Percentiles rank a stretch among this genome's conserved stretches.
phyloP scores from a whole-genome alignment of 2,797 vertebrate species.

The Chromobotia macracanthus region DNA sequence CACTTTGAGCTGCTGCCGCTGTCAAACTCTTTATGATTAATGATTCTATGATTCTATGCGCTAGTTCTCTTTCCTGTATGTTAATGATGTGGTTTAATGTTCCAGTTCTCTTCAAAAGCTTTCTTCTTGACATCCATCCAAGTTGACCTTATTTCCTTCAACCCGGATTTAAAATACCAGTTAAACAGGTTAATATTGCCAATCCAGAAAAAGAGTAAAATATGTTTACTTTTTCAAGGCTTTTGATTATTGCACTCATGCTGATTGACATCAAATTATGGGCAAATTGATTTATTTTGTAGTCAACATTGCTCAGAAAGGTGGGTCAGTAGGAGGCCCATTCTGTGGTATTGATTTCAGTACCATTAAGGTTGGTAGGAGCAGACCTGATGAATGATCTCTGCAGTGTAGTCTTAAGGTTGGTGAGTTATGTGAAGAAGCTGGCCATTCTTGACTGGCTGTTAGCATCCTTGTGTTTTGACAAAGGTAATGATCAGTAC shows the following conservation, averaged over 20 bases:
- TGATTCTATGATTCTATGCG: constrained; percentile 51
- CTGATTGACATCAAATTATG: background rate
- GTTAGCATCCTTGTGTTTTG: background rate
- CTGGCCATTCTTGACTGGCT: background rate
- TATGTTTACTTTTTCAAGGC: background rate
- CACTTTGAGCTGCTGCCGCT: constrained; percentile 37
- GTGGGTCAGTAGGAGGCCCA: background rate
- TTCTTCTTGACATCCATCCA: constrained; percentile 51
- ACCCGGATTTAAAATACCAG: constrained; percentile 12
- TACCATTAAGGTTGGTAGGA: background rate
- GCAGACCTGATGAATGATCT: background rate
- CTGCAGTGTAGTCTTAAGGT: background rate
- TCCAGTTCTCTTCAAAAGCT: constrained; percentile 44
- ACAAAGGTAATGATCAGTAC: background rate
- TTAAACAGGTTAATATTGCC: constrained; percentile 28
- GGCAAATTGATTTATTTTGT: constrained; percentile 10
- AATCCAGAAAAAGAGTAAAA: constrained; percentile 3
- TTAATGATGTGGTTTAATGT: constrained; percentile 51
- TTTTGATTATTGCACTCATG: background rate
- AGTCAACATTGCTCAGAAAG: background rate
- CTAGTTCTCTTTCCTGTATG: constrained; percentile 58
- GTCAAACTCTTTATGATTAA: constrained; percentile 54
- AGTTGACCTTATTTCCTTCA: constrained; percentile 40
- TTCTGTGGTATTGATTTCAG: background rate
- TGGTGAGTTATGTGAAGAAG: background rate